Base-by-base conservation (phyloP, 2,888 invertebrate species). In the Agonopterix subpropinquella region DNA sequence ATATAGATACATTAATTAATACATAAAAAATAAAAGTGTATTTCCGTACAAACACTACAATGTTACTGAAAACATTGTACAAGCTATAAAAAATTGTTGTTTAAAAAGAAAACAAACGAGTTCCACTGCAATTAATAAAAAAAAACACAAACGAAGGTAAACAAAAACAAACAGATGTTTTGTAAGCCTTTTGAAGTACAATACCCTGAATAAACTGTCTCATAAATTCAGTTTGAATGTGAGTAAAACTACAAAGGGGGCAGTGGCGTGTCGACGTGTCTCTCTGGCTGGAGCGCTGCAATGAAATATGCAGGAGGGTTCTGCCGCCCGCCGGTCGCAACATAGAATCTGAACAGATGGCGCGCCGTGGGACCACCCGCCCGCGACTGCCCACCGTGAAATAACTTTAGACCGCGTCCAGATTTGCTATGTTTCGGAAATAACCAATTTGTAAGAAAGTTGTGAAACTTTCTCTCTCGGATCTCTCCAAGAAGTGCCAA, bases 171-270 rank as follows among this genome's bases (percentile, higher is more conserved):
- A 10, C 4, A 28, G 11, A 10, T 41, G 39, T 44, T 28, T 28
- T 39, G 44, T 15, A 41, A 41, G 41, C 48, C 45, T 43, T 48
- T 47, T 43, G 28, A 36, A 41, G 46, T 47, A 48, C 48, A 48
- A 48, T 43, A 43, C 36, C 36, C 48, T 44, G 45, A 45, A 44
- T 36, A 46, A 51, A 51, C 47, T 53, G 51, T 51, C 53, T 54
- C 56, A 56, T 55, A 48, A 58, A 61, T 58, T 58, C 54, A 57
- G 55, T 58, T 58, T 56, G 59, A 54, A 59, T 55, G 53, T 51
- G 51, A 53, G 52, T 39, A 46, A 49, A 54, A 53, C 49, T 49
- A 54, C 52, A 53, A 47, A 47, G 42, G 43, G 44, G 47, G 50
- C 44, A 18, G 39, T 43, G 50, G 48, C 48, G 44, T 53, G 57